Conservation (phyloP, 2,113 vertebrate genomes). For the Pelmatolapia mariae region DNA sequence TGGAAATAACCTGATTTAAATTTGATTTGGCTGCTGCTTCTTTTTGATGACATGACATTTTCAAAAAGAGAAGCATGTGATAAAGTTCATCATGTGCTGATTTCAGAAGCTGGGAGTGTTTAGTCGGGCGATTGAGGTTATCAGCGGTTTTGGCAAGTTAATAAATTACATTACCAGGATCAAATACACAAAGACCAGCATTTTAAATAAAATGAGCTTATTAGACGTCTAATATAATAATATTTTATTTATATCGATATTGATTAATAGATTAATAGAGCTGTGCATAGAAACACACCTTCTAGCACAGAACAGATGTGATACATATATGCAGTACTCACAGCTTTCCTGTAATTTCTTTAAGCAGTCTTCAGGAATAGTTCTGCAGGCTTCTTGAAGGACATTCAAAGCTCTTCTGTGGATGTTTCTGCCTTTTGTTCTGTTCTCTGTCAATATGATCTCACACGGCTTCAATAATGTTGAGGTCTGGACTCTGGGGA, state of each 20-base stretch:
- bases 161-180: background rate
- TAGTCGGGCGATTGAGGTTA: background rate
- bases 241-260: background rate
- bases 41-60: background rate
- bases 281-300: background rate
- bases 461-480: background rate
- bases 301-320: rapidly evolving
- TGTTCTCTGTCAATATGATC: background rate
- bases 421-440: background rate
- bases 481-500: background rate
- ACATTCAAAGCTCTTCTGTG: background rate
- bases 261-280: background rate
- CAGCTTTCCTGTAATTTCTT: background rate
- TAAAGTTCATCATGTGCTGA: background rate
- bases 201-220: background rate
- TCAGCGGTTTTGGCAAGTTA: background rate
- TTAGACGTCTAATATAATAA: background rate
- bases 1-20: background rate
- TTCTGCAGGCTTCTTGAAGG: background rate
- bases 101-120: background rate
- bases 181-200: background rate
- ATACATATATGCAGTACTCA: background rate
- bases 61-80: background rate
- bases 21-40: background rate
- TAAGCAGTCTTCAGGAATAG: background rate